These are phyloP conservation scores for Poeciliopsis prolifica DNA, from an alignment of 2,113 vertebrate genomes.

Conservation along the genomic window DNA sequence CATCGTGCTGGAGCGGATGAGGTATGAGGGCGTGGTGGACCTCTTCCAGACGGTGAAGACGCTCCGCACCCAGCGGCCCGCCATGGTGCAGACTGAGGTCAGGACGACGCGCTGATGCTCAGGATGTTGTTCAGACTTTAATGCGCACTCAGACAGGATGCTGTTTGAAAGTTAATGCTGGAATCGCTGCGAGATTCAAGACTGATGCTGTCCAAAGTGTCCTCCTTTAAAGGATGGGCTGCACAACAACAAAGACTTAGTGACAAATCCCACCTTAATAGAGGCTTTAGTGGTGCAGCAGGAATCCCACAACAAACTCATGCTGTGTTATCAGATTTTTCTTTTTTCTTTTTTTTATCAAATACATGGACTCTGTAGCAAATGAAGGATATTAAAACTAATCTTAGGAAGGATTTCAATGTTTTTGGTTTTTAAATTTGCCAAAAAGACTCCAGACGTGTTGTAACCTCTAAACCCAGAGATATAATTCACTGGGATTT, in stretches of 20 bases:
- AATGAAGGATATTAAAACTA: neutral
- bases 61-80: conserved; percentile 92
- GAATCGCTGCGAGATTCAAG: conserved; percentile 9
- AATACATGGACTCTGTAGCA: conserved; percentile 3
- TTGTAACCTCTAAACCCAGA: neutral
- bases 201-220: conserved; percentile 14
- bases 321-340: neutral
- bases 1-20: conserved; percentile 96
- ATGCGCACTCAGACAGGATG: neutral
- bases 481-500: neutral
- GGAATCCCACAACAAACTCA: conserved; percentile 16
- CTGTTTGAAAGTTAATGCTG: conserved; percentile 4
- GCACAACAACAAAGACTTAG: conserved; percentile 28
- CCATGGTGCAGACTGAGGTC: conserved; percentile 98
- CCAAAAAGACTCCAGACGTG: neutral
- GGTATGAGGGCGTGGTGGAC: conserved; percentile 95
- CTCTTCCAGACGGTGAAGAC: conserved; percentile 98
- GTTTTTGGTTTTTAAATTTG: neutral
- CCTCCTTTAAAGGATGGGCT: neutral
- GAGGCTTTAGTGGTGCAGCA: conserved; percentile 3
- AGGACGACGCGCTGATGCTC: neutral
- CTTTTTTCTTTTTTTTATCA: neutral
- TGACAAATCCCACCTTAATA: conserved; percentile 7
- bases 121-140: neutral
- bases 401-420: neutral